Evolutionary conservation across 2,888 invertebrate genomes (phyloP).

Genomic region (Alitta virens): DNA sequence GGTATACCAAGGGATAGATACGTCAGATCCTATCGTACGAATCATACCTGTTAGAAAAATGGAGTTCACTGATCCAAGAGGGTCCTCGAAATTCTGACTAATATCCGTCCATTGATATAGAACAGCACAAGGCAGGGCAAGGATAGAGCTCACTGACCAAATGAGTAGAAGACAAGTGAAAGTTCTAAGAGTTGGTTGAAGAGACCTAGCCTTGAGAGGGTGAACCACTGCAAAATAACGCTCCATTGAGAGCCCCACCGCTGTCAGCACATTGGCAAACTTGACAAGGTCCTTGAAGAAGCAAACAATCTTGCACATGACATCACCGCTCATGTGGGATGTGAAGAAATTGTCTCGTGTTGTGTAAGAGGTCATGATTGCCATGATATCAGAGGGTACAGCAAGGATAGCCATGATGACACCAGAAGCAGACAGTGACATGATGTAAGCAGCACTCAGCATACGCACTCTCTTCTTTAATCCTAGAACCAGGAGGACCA

Average conservation of each 20-base stretch:
- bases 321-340: not conserved
- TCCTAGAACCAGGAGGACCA: not conserved
- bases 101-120: not conserved
- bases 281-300: constrained; percentile 33
- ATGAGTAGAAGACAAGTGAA: constrained; percentile 29
- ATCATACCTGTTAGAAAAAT: not conserved
- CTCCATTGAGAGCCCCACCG: constrained; percentile 39
- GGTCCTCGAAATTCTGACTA: not conserved
- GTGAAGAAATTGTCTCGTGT: not conserved
- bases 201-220: constrained; percentile 34
- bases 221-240: constrained; percentile 38
- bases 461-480: not conserved
- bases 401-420: not conserved
- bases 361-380: not conserved
- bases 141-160: constrained; percentile 31
- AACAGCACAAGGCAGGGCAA: constrained; percentile 27
- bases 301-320: constrained; percentile 28
- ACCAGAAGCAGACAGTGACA: not conserved
- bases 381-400: not conserved
- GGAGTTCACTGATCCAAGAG: not conserved
- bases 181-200: constrained; percentile 30
- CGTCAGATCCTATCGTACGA: not conserved
- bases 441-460: not conserved
- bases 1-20: not conserved
- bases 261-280: constrained; percentile 35